Evolutionary conservation across 2,888 invertebrate species (phyloP).

Genomic region (Anthoptus insignis): DNA sequence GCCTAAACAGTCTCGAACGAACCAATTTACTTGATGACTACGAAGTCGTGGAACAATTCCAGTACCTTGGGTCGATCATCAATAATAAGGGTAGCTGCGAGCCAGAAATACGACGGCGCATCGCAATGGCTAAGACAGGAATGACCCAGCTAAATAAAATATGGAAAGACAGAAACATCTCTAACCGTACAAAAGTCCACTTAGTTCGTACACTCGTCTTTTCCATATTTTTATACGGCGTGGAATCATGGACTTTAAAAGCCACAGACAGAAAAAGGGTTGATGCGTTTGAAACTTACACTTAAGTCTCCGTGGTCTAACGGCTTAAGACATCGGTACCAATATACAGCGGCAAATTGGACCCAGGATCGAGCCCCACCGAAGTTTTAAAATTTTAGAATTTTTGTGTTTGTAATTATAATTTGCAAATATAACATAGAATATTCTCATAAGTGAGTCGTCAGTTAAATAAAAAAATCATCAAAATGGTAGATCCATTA

Average conservation of each 20-base stretch:
- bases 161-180: background rate
- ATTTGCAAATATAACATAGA: background rate
- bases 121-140: background rate
- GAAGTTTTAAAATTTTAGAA: background rate
- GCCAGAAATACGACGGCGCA: background rate
- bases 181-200: background rate
- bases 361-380: background rate
- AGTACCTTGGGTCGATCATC: background rate
- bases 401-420: conserved; percentile 4
- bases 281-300: background rate
- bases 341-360: background rate
- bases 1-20: too few relatives aligned
- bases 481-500: background rate
- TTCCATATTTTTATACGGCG: background rate
- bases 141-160: background rate
- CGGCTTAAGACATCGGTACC: background rate
- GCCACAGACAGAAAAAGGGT: background rate
- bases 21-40: background rate
- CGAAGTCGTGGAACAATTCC: background rate
- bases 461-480: background rate
- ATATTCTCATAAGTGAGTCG: background rate
- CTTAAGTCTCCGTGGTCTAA: background rate
- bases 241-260: background rate
- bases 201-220: background rate
- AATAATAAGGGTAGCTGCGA: background rate